These are phyloP conservation scores for Acholoe squamosa DNA, from an alignment of 2,888 invertebrate genomes.

Conservation along the genomic window DNA sequence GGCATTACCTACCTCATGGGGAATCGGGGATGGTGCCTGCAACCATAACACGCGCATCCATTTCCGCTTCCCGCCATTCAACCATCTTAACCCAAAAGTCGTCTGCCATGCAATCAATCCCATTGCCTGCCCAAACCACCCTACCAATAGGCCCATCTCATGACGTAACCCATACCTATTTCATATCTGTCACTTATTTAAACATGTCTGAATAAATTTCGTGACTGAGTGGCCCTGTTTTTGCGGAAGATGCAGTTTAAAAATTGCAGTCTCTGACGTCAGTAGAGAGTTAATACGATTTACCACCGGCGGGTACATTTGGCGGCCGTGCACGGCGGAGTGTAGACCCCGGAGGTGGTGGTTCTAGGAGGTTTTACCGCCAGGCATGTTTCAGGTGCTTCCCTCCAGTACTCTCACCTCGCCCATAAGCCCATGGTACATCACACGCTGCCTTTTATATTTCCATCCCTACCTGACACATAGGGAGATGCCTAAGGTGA, in stretches of 20 bases:
- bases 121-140: not conserved
- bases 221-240: no score
- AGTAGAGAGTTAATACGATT: slow-evolving; percentile 1
- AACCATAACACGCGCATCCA: slow-evolving; percentile 7
- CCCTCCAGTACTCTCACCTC: not conserved
- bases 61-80: slow-evolving; percentile 10
- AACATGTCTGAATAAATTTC: no score
- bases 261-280: not conserved
- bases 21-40: not conserved
- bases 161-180: not conserved
- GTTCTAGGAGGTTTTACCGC: not conserved
- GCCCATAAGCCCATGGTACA: not conserved
- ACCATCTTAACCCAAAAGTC: slow-evolving; percentile 7
- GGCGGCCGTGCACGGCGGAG: not conserved
- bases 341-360: not conserved
- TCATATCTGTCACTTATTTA: no score
- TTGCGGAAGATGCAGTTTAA: not conserved
- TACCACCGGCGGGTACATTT: not conserved
- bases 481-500: no score
- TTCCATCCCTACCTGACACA: not conserved
- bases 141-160: not conserved
- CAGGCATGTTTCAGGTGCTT: not conserved
- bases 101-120: not conserved
- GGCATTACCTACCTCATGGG: no score
- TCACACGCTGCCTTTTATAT: not conserved